Evolutionary conservation across 2,888 invertebrate genomes (phyloP).

Genomic region (Ypsolopha sequella): DNA sequence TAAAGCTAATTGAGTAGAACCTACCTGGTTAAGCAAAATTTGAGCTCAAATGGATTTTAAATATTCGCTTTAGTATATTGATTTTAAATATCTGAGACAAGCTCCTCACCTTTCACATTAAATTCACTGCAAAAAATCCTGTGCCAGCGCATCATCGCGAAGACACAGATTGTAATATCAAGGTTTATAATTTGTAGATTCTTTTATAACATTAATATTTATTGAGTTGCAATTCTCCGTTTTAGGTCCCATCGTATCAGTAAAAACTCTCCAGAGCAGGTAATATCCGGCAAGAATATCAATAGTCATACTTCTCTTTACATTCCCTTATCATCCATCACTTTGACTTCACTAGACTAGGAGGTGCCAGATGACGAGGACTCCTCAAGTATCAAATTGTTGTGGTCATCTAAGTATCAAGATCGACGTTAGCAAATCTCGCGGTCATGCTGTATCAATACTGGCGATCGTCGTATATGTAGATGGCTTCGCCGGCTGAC

Average conservation of each 20-base stretch:
- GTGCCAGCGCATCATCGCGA: no score
- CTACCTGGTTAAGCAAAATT: no score
- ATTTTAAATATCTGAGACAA: no score
- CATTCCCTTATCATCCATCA: background rate
- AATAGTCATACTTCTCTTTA: conserved; percentile 9
- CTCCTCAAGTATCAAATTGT: background rate
- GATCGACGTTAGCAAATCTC: background rate
- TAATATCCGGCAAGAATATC: conserved; percentile 42
- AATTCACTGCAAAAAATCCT: no score
- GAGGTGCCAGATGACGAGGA: background rate
- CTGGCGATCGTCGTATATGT: conserved; percentile 62
- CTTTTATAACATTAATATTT: background rate
- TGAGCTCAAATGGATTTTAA: no score
- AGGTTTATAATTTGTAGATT: no score
- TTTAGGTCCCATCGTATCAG: conserved; percentile 5
- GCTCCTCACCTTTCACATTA: no score
- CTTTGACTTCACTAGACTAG: background rate
- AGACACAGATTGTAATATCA: no score
- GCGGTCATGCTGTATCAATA: conserved; percentile 18
- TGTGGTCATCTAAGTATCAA: background rate
- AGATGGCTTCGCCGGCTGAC: conserved; percentile 76
- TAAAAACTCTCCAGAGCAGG: conserved; percentile 1
- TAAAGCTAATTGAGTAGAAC: no score
- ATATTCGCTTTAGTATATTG: no score
- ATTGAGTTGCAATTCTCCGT: conserved; percentile 3